Evolutionary conservation across 1,140 invertebrate genomes (phyloP).

Genomic region (Cydia fagiglandana): DNA sequence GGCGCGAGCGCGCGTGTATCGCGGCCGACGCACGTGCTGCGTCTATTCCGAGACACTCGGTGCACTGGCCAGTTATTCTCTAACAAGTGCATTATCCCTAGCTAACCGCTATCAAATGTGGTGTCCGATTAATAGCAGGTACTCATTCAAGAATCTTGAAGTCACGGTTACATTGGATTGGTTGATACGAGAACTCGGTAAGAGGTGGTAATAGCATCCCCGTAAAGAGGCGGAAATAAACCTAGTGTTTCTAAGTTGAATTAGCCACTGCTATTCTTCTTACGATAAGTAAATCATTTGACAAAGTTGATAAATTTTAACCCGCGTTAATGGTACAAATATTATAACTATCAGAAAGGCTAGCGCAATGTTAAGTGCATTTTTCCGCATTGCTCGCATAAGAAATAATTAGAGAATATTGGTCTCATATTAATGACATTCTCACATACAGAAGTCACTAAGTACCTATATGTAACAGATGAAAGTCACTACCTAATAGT

Average conservation of each 20-base stretch:
- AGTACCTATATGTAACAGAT: no score
- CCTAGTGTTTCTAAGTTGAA: not conserved
- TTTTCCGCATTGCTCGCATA: no score
- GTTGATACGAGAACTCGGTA: not conserved
- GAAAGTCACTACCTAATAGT: no score
- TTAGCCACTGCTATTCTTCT: not conserved
- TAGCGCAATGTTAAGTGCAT: no score
- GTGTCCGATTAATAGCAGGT: not conserved
- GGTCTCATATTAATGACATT: no score
- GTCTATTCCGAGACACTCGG: constrained; percentile 72
- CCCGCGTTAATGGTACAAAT: no score
- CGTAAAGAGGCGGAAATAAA: not conserved
- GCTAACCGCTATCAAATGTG: not conserved
- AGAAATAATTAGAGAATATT: no score
- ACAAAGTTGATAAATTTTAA: not conserved
- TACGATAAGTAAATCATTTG: not conserved
- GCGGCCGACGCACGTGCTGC: constrained; percentile 72
- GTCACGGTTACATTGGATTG: not conserved
- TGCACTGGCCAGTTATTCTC: not conserved
- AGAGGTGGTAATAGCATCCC: not conserved
- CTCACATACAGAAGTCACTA: no score
- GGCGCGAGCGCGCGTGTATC: constrained; percentile 58
- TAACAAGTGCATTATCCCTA: not conserved
- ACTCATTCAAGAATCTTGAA: not conserved
- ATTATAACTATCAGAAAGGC: no score